phyloP scores from a whole-genome alignment of 53 echinoderm and acorn worm genomes.

The Echinarachnius parma region DNA sequence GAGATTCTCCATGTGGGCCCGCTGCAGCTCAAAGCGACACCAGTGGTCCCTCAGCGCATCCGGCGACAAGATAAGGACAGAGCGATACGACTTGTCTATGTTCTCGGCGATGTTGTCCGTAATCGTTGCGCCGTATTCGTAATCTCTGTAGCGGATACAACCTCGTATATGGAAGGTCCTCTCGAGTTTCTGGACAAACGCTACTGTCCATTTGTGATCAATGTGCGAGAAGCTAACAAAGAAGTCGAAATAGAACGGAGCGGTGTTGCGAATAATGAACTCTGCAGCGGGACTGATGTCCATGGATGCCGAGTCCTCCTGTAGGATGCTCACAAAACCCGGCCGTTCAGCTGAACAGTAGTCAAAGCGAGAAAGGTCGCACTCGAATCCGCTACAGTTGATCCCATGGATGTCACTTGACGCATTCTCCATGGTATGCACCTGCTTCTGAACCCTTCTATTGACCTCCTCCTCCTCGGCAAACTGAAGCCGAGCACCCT shows the following conservation, averaged over 20 bases:
- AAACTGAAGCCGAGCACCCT: slow-evolving; percentile 58
- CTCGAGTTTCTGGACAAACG: slow-evolving; percentile 74
- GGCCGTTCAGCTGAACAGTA: slow-evolving; percentile 68
- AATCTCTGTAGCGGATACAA: slow-evolving; percentile 81
- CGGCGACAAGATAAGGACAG: slow-evolving; percentile 68
- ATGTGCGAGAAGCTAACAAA: slow-evolving; percentile 83
- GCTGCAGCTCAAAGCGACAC: slow-evolving; percentile 89
- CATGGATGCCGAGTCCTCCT: slow-evolving; percentile 29
- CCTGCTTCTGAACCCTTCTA: slow-evolving; percentile 36
- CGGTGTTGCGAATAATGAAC: slow-evolving; percentile 8
- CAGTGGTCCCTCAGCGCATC: slow-evolving; percentile 74
- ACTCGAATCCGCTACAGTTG: slow-evolving; percentile 83
- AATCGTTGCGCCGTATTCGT: slow-evolving; percentile 76
- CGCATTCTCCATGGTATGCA: slow-evolving; percentile 49
- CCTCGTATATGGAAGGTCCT: slow-evolving; percentile 63
- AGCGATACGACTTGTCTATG: slow-evolving; percentile 67
- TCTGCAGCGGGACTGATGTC: not conserved
- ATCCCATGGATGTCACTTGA: slow-evolving; percentile 66
- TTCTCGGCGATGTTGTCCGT: slow-evolving; percentile 68
- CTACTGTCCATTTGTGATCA: slow-evolving; percentile 86
- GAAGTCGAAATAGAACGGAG: slow-evolving; percentile 72
- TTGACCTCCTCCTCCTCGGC: slow-evolving; percentile 29
- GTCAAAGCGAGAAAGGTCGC: slow-evolving; percentile 74
- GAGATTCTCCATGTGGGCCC: slow-evolving; percentile 58
- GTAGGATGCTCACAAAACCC: slow-evolving; percentile 75